These are phyloP conservation scores for Amaurobius ferox DNA, from an alignment of 2,888 invertebrate genomes.

Conservation along the genomic window DNA sequence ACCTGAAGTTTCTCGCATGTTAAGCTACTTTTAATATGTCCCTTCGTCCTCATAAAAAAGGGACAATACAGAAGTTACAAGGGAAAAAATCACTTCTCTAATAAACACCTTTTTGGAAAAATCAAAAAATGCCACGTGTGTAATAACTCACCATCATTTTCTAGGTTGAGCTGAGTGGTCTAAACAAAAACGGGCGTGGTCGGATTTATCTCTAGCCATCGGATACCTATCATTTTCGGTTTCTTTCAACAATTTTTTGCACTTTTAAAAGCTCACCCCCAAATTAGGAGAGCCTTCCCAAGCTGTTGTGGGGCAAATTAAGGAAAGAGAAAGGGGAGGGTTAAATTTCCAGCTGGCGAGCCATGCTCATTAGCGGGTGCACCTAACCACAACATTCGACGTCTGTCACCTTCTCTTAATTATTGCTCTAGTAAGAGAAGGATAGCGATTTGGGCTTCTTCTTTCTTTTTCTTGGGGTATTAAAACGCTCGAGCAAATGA, in stretches of 20 bases:
- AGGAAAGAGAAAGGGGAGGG: slow-evolving; percentile 13
- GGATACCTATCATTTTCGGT: slow-evolving; percentile 62
- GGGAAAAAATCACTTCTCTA: slow-evolving; percentile 27
- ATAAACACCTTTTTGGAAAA: slow-evolving; percentile 58
- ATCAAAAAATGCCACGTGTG: slow-evolving; percentile 15
- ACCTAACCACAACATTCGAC: slow-evolving; percentile 49
- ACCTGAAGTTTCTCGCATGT: slow-evolving; percentile 22
- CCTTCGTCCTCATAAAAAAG: slow-evolving; percentile 2
- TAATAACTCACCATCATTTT: slow-evolving; percentile 50
- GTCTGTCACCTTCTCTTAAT: slow-evolving; percentile 71
- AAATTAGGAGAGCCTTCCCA: slow-evolving; percentile 57
- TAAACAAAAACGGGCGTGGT: slow-evolving; percentile 9
- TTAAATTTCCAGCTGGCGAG: slow-evolving; percentile 58
- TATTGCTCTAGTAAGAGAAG: slow-evolving; percentile 48
- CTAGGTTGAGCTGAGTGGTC: background rate
- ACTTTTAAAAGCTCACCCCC: slow-evolving; percentile 34
- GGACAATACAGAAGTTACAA: background rate
- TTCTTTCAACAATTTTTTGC: slow-evolving; percentile 26
- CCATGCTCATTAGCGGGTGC: slow-evolving; percentile 59
- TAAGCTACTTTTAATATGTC: slow-evolving; percentile 67
- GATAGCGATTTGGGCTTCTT: slow-evolving; percentile 8
- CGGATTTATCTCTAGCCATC: background rate
- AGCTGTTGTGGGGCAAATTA: slow-evolving; percentile 71
- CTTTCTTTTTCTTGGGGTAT: slow-evolving; percentile 58
- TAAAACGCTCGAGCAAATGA: slow-evolving; percentile 65